Percentiles rank a stretch among this genome's conserved stretches.
Conservation (phyloP, 2,888 invertebrate genomes). For the Lysandra coridon region DNA sequence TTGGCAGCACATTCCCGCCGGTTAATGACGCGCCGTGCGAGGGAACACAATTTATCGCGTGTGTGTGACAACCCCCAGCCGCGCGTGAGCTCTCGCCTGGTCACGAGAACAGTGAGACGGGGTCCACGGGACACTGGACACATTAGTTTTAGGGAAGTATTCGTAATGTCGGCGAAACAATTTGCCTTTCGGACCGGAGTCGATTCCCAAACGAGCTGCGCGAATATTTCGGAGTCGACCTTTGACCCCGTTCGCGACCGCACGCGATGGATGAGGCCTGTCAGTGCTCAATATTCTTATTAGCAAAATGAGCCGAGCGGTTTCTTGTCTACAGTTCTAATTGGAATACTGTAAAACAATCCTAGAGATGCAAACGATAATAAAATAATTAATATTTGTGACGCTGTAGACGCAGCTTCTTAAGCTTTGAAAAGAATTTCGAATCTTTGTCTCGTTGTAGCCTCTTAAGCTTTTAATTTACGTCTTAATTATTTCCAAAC, state of each 20-base stretch:
- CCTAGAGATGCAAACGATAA: neutral
- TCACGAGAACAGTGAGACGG: conserved; percentile 16
- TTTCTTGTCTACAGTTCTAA: neutral
- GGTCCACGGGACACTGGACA: conserved; percentile 51
- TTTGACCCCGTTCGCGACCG: conserved; percentile 24
- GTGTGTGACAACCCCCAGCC: conserved; percentile 61
- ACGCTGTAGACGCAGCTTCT: neutral
- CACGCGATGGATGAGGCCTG: conserved; percentile 1
- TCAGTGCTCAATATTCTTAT: neutral
- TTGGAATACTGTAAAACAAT: neutral
- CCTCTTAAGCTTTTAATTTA: neutral
- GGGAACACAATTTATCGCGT: conserved; percentile 60
- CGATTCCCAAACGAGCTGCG: conserved; percentile 41
- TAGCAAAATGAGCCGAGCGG: conserved; percentile 1
- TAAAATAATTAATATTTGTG: neutral
- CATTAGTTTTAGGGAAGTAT: conserved; percentile 61
- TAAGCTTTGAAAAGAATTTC: neutral
- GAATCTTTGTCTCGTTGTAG: neutral
- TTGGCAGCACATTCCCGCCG: conserved; percentile 70
- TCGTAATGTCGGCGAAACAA: conserved; percentile 67
- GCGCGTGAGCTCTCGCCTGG: conserved; percentile 43
- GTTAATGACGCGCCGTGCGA: conserved; percentile 68
- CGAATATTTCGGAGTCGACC: conserved; percentile 33
- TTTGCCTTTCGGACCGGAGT: conserved; percentile 52
- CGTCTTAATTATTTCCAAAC: neutral